Conservation (phyloP, 1,140 invertebrate genomes). For the Heliothis virescens region DNA sequence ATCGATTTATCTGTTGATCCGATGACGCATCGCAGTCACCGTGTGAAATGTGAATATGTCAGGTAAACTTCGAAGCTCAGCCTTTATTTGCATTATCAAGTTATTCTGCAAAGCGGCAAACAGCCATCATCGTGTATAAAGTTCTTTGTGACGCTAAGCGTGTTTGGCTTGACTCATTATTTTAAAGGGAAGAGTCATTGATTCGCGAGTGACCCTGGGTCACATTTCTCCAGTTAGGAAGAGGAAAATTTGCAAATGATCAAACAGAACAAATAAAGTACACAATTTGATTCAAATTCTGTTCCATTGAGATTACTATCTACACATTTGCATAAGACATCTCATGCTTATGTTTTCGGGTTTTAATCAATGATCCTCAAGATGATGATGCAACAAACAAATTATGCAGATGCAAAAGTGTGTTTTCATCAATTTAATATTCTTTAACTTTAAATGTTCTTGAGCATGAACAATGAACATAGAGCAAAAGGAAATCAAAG, state of each 20-base stretch:
- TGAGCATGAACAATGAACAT: too few relatives aligned
- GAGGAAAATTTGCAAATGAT: constrained; percentile 39
- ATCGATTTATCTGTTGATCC: constrained; percentile 52
- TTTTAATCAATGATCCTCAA: too few relatives aligned
- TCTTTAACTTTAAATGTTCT: too few relatives aligned
- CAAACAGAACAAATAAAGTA: background rate
- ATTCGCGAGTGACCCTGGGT: constrained; percentile 57
- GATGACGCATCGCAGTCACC: constrained; percentile 60
- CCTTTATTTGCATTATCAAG: constrained; percentile 72
- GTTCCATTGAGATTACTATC: background rate
- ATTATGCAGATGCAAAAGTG: too few relatives aligned
- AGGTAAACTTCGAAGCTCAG: constrained; percentile 63
- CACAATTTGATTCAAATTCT: background rate
- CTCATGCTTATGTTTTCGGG: background rate
- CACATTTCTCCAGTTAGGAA: constrained; percentile 12
- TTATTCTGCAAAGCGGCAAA: constrained; percentile 73
- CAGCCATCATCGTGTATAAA: constrained; percentile 75
- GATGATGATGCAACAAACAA: too few relatives aligned
- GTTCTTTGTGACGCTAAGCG: constrained; percentile 70
- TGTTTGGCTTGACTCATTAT: constrained; percentile 75
- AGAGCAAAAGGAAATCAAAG: too few relatives aligned
- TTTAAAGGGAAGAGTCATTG: constrained; percentile 64
- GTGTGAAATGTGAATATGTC: constrained; percentile 67
- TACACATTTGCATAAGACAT: background rate
- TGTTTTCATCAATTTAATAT: too few relatives aligned